Conservation (phyloP, 1,140 invertebrate genomes). For the Meloidogyne floridensis region DNA sequence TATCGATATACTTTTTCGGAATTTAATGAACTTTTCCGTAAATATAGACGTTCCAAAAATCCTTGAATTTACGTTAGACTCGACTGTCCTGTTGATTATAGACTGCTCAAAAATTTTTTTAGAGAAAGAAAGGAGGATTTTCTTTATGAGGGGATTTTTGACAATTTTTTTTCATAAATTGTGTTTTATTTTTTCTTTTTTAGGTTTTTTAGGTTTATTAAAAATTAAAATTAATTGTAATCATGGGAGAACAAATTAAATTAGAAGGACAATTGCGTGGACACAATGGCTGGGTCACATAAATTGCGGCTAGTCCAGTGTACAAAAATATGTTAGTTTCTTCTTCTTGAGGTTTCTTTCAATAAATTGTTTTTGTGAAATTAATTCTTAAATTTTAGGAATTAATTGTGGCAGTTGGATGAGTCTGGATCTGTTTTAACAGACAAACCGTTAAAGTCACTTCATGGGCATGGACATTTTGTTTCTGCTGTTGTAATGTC, state of each 20-base stretch:
- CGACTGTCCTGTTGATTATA: too few species aligned
- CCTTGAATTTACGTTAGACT: too few species aligned
- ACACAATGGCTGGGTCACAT: too few species aligned
- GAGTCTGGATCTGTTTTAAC: conserved; percentile 75
- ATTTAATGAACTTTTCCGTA: too few species aligned
- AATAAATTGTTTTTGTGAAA: neutral
- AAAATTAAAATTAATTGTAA: neutral
- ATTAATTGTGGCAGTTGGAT: conserved; percentile 96
- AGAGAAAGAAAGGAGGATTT: too few species aligned
- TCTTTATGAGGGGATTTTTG: too few species aligned
- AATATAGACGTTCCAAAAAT: too few species aligned
- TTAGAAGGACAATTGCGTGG: conserved; percentile 24
- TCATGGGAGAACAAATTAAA: conserved; percentile 41
- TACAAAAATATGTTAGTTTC: conserved; percentile 97
- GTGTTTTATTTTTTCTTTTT: too few species aligned
- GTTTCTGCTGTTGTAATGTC: conserved; percentile 98
- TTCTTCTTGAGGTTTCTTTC: conserved; percentile 84
- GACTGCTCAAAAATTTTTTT: too few species aligned
- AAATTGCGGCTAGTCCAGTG: conserved; percentile 69
- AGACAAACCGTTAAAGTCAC: conserved; percentile 78
- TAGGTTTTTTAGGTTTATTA: too few species aligned
- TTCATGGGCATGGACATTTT: conserved; percentile 96
- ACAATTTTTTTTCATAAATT: too few species aligned
- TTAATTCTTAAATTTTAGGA: conserved; percentile 71
- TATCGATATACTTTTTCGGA: too few species aligned